These are phyloP conservation scores for Protosalanx chinensis DNA, from an alignment of 2,797 vertebrate species.

Conservation along the genomic window DNA sequence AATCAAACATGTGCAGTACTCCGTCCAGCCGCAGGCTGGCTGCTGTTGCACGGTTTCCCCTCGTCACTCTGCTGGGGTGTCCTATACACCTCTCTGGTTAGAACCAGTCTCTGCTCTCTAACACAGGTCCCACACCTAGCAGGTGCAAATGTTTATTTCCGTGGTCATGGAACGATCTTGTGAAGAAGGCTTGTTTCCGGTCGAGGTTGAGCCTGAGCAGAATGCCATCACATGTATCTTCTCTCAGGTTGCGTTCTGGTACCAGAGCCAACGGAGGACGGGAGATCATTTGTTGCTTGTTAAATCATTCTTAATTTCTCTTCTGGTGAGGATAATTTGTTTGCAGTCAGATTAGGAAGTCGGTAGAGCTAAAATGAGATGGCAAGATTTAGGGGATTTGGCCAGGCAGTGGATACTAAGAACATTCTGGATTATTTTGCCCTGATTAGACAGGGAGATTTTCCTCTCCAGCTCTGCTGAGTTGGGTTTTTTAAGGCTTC, in stretches of 20 bases:
- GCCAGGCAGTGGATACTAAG: slow-evolving; percentile 73
- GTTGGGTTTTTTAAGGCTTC: slow-evolving; percentile 39
- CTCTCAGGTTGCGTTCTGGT: background rate
- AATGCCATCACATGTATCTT: background rate
- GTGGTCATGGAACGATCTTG: no score
- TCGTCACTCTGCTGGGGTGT: background rate
- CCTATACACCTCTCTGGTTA: background rate
- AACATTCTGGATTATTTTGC: slow-evolving; percentile 77
- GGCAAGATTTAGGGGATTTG: slow-evolving; percentile 79
- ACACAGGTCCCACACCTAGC: no score
- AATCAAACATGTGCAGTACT: slow-evolving; percentile 64
- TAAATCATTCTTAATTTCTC: slow-evolving; percentile 52
- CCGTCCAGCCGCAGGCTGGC: slow-evolving; percentile 38
- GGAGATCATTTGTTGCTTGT: background rate
- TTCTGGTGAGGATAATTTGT: slow-evolving; percentile 75
- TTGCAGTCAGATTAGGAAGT: slow-evolving; percentile 75
- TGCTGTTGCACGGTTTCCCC: slow-evolving; percentile 43
- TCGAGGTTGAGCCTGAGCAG: background rate
- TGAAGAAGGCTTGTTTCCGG: background rate
- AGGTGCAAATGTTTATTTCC: no score
- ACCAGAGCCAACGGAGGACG: background rate
- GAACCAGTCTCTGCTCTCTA: no score
- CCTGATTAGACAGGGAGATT: slow-evolving; percentile 69
- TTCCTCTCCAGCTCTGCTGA: slow-evolving; percentile 40
- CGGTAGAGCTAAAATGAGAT: slow-evolving; percentile 74